Evolutionary conservation across 2,888 invertebrate species (phyloP), one percentile per base, ranked within the genome.

Genomic region (Apotomis turbidana): DNA sequence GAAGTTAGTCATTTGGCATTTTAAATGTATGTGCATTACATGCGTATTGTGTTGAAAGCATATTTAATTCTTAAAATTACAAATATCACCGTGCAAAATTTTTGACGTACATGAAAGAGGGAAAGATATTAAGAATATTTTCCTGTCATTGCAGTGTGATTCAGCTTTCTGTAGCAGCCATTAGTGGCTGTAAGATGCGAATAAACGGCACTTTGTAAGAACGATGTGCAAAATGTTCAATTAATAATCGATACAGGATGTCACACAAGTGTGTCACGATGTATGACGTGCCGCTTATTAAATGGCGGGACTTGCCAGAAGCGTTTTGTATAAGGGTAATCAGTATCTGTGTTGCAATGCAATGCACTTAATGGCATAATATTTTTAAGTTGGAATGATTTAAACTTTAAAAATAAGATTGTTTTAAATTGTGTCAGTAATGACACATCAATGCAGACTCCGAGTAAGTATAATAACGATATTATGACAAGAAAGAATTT

Each of bases 151-250:
- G 36, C 60, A 27, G 41, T 27, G 54, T 75, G 75, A 74, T 70
- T 71, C 75, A 70, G 66, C 66, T 68, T 74, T 74, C 75, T 68
- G 60, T 70, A 76, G 75, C 73, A 75, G 73, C 78, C 80, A 83
- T 83, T 83, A 82, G 80, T 74, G 63, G 73, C 44, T 77, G 76
- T 70, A 66, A 60, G 66, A 74, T 57, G 69, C 72, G 72, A 57
- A 70, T 71, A 75, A 78, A 76, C 75, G 77, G 70, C 76, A 69
- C 76, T 76, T 64, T 66, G 58, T 58, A 68, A 67, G 51, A 41
- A 59, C 63, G 58, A 66, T 57, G 55, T 27, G 54, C 46, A 62
- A 70, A 62, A 60, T 41, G 52, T 70, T 55, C 66, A 70, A 64
- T 73, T 70, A 70, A 70, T 73, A 73, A 70, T 64, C 70, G 62